Base-by-base conservation (phyloP, 2,888 invertebrate species). In the Pandemis cinnamomeana region DNA sequence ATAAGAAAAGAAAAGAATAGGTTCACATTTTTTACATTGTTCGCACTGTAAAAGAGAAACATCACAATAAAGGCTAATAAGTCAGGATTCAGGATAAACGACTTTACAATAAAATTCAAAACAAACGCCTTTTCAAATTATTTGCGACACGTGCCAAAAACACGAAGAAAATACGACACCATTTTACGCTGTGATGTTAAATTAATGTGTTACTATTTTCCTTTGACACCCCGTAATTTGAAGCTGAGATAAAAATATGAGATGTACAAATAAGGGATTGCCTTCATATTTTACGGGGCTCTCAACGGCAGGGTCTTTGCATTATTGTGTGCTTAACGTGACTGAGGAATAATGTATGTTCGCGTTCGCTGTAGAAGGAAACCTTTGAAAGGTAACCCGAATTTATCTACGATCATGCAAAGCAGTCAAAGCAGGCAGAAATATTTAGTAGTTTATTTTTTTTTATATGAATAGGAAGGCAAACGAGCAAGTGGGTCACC, bases 251-350 rank as follows among this genome's bases (percentile, higher is more conserved):
- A 51, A 71, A 62, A 67, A 72, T 67, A 46, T 62, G 27, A 44
- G 13, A 61, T 15, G 53, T 44, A n/a, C 48, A 61, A 13, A 27
- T 55, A 62, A 62, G 46, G 53, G 62, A 72, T 67, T 67, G 44
- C 72, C 10, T 41, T 67, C 53, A 72, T 67, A 67, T 72, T 67
- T 72, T 53, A 44, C 27, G 20, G 51, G 46, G 44, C 15, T 15
- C 44, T 67, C 11, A 42, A 51, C 51, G 60, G 60, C 3, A 41
- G 44, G 10, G 46, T 36, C 60, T 11, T 58, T 42, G 36, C 4
- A 27, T 72, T 67, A 72, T 67, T 67, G 48, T 55, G 41, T 62
- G 15, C n/a, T 62, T 42, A 51, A 70, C 62, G 11, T 69, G n/a
- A n/a, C 44, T 42, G 8, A 11, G 53, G 46, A 55, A 36, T 64